A percentile compares a stretch with the other conserved stretches of the same genome.
Conservation (phyloP, 2,797 vertebrate species). For the Sitta carolinensis region DNA sequence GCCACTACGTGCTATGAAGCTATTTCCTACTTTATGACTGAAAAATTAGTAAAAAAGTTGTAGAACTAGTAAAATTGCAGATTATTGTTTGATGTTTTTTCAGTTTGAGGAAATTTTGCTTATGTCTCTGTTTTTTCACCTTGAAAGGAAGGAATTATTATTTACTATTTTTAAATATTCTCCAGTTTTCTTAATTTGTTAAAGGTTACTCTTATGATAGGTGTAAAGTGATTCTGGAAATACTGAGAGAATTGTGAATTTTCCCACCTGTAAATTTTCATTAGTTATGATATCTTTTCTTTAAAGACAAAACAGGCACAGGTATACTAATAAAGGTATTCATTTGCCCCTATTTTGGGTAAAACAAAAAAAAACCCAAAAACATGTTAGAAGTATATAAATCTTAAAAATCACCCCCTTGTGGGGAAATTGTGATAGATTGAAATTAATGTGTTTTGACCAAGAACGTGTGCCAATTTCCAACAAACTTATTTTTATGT, state of each 20-base stretch:
- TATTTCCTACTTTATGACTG: not conserved
- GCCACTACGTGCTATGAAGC: not conserved
- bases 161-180: not conserved
- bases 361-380: not conserved
- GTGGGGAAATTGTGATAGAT: not conserved
- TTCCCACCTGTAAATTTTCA: not conserved
- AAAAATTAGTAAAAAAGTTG: not conserved
- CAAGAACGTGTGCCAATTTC: slow-evolving; percentile 37
- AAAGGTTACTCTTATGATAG: not conserved
- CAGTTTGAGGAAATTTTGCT: not conserved
- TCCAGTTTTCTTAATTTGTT: not conserved
- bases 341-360: not conserved
- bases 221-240: not conserved
- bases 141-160: not conserved
- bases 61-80: not conserved
- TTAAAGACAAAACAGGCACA: not conserved
- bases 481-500: slow-evolving; percentile 45
- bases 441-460: slow-evolving; percentile 4
- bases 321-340: not conserved
- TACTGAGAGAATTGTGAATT: not conserved
- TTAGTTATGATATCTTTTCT: not conserved
- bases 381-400: not conserved
- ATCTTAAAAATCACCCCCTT: not conserved
- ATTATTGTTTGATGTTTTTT: not conserved
- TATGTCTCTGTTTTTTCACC: not conserved